Evolutionary conservation across 1,140 invertebrate genomes (phyloP).

Genomic region (Leptopilina boulardi): DNA sequence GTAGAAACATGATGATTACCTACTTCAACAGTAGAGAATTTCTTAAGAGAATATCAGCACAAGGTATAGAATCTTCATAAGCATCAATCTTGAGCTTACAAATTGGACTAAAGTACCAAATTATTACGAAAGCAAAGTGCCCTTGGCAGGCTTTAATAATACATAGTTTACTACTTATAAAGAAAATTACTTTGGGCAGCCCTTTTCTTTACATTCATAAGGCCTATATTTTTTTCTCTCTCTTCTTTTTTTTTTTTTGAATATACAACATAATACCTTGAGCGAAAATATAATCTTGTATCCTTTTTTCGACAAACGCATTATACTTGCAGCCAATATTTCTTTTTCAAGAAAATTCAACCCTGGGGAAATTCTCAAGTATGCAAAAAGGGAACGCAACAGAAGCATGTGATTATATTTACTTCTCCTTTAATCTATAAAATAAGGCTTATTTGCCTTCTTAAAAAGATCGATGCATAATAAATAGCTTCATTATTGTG

Average conservation of each 20-base stretch:
- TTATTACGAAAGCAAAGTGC: conserved; percentile 9
- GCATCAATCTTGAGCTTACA: conserved; percentile 6
- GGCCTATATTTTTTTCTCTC: no score
- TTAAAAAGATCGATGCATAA: background rate
- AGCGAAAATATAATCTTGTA: background rate
- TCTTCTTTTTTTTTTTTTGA: no score
- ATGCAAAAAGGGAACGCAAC: background rate
- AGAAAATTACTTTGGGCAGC: background rate
- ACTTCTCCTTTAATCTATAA: background rate
- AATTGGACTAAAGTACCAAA: conserved; percentile 10
- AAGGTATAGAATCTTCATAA: conserved; percentile 9
- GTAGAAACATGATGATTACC: background rate
- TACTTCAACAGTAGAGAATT: background rate
- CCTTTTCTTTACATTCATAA: background rate
- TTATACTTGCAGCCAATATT: background rate
- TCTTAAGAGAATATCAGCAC: background rate
- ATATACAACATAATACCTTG: background rate
- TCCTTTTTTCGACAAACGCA: background rate
- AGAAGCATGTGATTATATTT: conserved; percentile 1
- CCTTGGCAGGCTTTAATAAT: conserved; percentile 16
- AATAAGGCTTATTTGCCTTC: background rate
- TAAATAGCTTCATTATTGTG: conserved; percentile 8
- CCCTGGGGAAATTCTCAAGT: background rate
- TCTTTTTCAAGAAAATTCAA: background rate
- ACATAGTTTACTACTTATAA: conserved; percentile 5